Base-by-base conservation (phyloP, 1,140 invertebrate species). In the Ceratosolen fusciceps region DNA sequence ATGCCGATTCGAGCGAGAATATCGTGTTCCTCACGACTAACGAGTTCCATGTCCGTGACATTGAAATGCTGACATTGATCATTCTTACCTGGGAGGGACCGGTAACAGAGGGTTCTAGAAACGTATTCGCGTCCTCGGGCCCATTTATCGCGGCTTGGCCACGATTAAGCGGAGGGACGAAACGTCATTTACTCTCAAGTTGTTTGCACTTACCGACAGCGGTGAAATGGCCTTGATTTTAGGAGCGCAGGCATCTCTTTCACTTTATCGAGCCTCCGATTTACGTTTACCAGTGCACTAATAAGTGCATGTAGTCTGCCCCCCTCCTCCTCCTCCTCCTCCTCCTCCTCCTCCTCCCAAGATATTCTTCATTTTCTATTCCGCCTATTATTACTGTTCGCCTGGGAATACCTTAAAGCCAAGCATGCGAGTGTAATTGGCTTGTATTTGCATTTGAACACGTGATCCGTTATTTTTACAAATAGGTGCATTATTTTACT, bases 211-310 rank as follows among this genome's bases (percentile, higher is more conserved):
- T 2, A 7, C 19, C n/a, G 39, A 19, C 16, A 4, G n/a, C 1
- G 67, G 4, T 21, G 39, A 19, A 47, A 12, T 1, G 10, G 9
- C 24, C 39, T 49, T 12, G n/a, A 26, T 31, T 70, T n/a, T 39
- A 39, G 21, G 43, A 2, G 0, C 8, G n/a, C n/a, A 0, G 3
- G 12, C 9, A 16, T 9, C 1, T 34, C 29, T 37, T 31, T 65
- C 60, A 34, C 60, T 65, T 65, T 14, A 70, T 70, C 2, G 39
- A 70, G 67, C 39, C 37, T 37, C 5, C 60, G 60, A 65, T 56
- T 34, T 21, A 34, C 14, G 29, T 65, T 60, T 24, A 2, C 10
- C 19, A n/a, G n/a, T n/a, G n/a, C n/a, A n/a, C n/a, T n/a, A n/a
- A n/a, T n/a, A n/a, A n/a, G n/a, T n/a, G n/a, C n/a, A n/a, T n/a